Evolutionary conservation across 2,888 invertebrate genomes (phyloP), one percentile per base, ranked within the genome.

Genomic region (Chloroclysta siterata): DNA sequence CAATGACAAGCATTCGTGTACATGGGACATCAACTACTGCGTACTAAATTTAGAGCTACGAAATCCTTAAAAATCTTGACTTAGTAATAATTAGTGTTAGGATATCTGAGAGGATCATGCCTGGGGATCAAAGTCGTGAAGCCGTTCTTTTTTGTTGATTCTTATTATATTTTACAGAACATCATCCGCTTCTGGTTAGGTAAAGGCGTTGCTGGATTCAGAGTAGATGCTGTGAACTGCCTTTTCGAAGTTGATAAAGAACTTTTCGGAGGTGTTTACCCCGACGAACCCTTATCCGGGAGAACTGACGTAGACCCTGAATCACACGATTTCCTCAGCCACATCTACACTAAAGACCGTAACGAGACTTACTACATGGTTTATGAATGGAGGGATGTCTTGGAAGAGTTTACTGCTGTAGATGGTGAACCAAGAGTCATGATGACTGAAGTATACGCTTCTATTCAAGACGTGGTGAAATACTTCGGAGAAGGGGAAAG

Each of bases 191-290:
- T 95, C 78, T 99, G 98, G 98, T 79, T 98, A 56, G 94, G 94
- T 10, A 95, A 95, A 80, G 98, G 98, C 2, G 95, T 98, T 0
- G 96, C 97, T 77, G 98, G 98, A 6, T 97, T 98, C 78, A 95
- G 98, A 76, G 94, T 98, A 6, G 97, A 97, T 74, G 97, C 97
- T 0, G 94, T 97, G 0, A 94, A 94, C 77, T 94, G 94, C 79
- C 76, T 96, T 44, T 95, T 92, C 65, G 96, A 96, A 84, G 93
- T 89, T 0, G 87, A 93, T 48, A 93, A 93, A 71, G 80, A 85
- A 50, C 78, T 88, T 1, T 88, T 74, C 50, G 89, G 85, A n/a
- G 92, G 93, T 2, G 77, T 74, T 53, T 87, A 94, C 46, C 83
- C 84, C 6, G 94, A 96, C 76, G 96, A 95, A 78, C 95, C 94